Evolutionary conservation across 2,888 invertebrate genomes (phyloP).

Genomic region (Reticulitermes lucifugus): DNA sequence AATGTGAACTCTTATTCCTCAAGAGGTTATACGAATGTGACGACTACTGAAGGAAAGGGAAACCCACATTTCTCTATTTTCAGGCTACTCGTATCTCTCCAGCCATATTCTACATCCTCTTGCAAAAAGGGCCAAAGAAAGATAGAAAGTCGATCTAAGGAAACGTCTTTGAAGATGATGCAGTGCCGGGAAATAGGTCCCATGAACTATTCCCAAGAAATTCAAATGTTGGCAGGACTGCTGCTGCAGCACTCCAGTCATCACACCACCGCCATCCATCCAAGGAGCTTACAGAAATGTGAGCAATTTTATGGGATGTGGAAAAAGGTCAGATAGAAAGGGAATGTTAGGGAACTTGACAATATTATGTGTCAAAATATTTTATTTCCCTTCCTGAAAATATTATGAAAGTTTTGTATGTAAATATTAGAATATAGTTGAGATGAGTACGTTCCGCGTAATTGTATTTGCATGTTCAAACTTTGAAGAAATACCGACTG

Average conservation of each 20-base stretch:
- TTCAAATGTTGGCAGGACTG: background rate
- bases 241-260: background rate
- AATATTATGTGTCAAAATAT: slow-evolving; percentile 23
- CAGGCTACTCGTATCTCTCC: background rate
- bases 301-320: slow-evolving; percentile 29
- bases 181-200: slow-evolving; percentile 6
- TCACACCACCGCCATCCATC: background rate
- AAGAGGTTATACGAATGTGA: background rate
- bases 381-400: background rate
- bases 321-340: background rate
- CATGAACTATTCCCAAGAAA: slow-evolving; percentile 13
- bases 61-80: slow-evolving; percentile 8
- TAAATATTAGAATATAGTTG: slow-evolving; percentile 6
- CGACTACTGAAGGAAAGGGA: background rate
- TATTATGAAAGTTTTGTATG: background rate
- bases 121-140: background rate
- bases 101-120: slow-evolving; percentile 1
- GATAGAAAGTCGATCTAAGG: slow-evolving; percentile 21
- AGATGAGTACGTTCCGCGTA: background rate
- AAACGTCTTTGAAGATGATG: slow-evolving; percentile 27
- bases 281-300: slow-evolving; percentile 20
- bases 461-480: slow-evolving; percentile 11
- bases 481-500: background rate
- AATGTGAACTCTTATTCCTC: background rate
- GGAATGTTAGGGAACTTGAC: background rate